These are phyloP conservation scores for Felis chaus DNA, from an alignment of 2,113 vertebrate genomes.

Conservation along the genomic window DNA sequence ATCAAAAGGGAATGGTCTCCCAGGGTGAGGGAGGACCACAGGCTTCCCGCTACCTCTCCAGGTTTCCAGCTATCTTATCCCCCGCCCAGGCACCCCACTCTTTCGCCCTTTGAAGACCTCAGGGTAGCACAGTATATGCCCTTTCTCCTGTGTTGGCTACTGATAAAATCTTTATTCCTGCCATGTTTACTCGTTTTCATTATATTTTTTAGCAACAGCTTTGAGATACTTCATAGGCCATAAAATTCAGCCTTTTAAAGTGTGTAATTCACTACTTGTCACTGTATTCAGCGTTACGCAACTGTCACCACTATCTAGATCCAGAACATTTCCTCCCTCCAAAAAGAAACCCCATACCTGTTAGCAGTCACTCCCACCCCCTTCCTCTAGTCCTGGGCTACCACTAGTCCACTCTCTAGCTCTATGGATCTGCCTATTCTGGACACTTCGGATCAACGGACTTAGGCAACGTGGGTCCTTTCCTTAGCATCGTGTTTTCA, in stretches of 20 bases:
- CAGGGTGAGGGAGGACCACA: not conserved
- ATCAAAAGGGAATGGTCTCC: not conserved
- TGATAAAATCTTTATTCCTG: not conserved
- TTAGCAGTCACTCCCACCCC: not conserved
- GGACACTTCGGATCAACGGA: not conserved
- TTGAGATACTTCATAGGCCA: not conserved
- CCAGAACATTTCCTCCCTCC: not conserved
- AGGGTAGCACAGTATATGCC: not conserved
- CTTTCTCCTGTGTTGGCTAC: not conserved
- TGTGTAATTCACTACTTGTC: not conserved
- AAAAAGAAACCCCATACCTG: not conserved
- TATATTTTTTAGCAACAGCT: not conserved
- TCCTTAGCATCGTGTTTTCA: not conserved
- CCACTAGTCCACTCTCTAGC: not conserved
- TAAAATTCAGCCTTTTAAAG: not conserved
- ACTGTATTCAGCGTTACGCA: not conserved
- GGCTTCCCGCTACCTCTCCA: not conserved
- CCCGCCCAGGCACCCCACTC: not conserved
- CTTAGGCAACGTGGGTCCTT: not conserved
- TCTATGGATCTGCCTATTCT: not conserved
- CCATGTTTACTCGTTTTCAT: not conserved
- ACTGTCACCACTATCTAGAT: not conserved
- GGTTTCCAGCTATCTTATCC: not conserved
- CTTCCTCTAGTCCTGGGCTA: not conserved
- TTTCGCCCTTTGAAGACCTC: not conserved